Evolutionary conservation across 2,888 invertebrate genomes (phyloP).

Genomic region (Cantharis rufa): DNA sequence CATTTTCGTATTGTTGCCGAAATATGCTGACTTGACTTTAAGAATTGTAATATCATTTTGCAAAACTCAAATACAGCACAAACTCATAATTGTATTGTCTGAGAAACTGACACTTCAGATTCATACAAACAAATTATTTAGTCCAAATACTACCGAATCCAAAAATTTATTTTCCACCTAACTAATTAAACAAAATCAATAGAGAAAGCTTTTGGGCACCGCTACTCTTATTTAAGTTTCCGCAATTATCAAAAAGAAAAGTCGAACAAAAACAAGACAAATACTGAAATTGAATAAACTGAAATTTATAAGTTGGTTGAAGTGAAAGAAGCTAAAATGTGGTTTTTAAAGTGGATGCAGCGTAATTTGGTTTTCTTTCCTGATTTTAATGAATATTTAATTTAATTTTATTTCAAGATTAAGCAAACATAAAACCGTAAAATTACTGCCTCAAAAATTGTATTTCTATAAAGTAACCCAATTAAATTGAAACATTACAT

Average conservation of each 20-base stretch:
- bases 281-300: conserved; percentile 3
- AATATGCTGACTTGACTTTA: conserved; percentile 21
- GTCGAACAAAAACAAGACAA: background rate
- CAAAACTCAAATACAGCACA: background rate
- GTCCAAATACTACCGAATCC: background rate
- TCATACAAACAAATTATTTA: background rate
- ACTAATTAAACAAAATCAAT: background rate
- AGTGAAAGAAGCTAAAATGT: background rate
- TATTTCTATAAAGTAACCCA: background rate
- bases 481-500: background rate
- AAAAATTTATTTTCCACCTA: background rate
- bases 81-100: background rate
- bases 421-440: background rate
- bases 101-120: background rate
- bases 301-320: conserved; percentile 9
- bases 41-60: background rate
- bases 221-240: background rate
- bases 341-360: background rate
- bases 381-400: conserved; percentile 13
- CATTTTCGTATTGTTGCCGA: conserved; percentile 15
- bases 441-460: background rate
- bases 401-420: background rate
- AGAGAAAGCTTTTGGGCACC: background rate
- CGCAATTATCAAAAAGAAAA: background rate
- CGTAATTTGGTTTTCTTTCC: background rate